Base-by-base conservation (phyloP, 2,113 vertebrate genomes). In the Romanogobio albipinnatus region DNA sequence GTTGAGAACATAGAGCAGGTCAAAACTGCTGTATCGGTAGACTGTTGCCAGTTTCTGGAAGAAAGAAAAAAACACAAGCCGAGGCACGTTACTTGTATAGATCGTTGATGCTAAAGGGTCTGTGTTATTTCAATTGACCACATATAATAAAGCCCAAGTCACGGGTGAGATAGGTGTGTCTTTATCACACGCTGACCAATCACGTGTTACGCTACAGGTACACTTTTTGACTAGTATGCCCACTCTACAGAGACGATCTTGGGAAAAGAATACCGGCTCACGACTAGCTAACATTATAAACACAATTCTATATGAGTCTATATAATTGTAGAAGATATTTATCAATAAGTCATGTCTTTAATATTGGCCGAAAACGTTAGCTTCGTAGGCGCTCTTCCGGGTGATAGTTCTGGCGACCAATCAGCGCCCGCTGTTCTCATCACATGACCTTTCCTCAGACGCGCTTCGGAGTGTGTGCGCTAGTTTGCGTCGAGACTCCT, bases 171-270 rank as follows among this genome's bases (percentile, higher is more conserved):
- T 71, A 26, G 17, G 68, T 85, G 73, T 91, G 92, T 74, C 10
- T 24, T 74, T 10, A 45, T 88, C 68, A 3, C 24, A 2, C 15
- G 1, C 1, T 64, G 89, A 84, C 94, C 93, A 95, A 94, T 95
- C 86, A 49, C 26, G 2, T 4, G 8, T 11, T 62, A 61, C 76
- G 76, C 36, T 17, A 47, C n/a, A 79, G n/a, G 56, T 47, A 47
- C 24, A n/a, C 22, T 36, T 59, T 61, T 78, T 15, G 13, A 15
- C 19, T 78, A 78, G 76, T 43, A 15, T 78, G 8, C 33, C 53
- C 76, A 78, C 33, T 61, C 56, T 17, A 79, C 36, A 59, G 26
- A 3, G 39, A 15, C 22, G 39, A 45, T 11, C 11, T 74, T 14
- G 29, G 5, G 15, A 70, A 4, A 15, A 58, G 51, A 19, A n/a